Base-by-base conservation (phyloP, 2,113 vertebrate genomes). In the Aegithalos caudatus region DNA sequence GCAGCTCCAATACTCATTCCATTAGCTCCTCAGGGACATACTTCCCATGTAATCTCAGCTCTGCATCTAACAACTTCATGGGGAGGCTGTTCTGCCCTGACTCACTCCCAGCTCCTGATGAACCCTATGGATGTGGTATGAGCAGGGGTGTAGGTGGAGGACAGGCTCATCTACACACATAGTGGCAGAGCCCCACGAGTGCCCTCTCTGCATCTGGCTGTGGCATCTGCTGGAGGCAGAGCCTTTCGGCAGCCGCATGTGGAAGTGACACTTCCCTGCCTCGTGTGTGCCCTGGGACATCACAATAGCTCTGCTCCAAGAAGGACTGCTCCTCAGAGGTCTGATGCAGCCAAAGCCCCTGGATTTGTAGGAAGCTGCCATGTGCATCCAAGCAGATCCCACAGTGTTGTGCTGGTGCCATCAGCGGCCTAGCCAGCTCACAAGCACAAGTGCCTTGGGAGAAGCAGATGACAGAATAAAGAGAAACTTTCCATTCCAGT, bases 231-330 rank as follows among this genome's bases (percentile, higher is more conserved):
- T 0, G 2, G 50, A 77, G 42, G 33, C 60, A 73, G 31, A 69
- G 40, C 27, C 37, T 10, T 1, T 33, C 0, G 0, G 65, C 70
- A 92, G 56, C 71, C 0, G 0, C 0, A 0, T 1, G 1, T 3
- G 2, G 42, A 83, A 40, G 76, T 45, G n/a, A 24, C 48, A 23
- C 66, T 88, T 64, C n/a, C 35, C 40, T 0, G 0, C 16, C 9
- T 28, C 0, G 0, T 3, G 0, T 1, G 0, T 7, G 3, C 51
- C 64, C 57, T 1, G 4, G 74, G 64, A 80, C 67, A 51, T 10
- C 1, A 4, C 2, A 1, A 7, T 22, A 50, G 48, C 48, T 69
- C 25, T 65, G 50, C 42, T 37, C 14, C 3, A 3, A 35, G 79
- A 64, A 57, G 37, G 53, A 11, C 50, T 90, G 53, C 62, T 85